A percentile compares a stretch with the other conserved stretches of the same genome.
These are phyloP conservation scores for Cryptophagus acutangulus DNA, from an alignment of 2,888 invertebrate genomes.

Conservation along the genomic window DNA sequence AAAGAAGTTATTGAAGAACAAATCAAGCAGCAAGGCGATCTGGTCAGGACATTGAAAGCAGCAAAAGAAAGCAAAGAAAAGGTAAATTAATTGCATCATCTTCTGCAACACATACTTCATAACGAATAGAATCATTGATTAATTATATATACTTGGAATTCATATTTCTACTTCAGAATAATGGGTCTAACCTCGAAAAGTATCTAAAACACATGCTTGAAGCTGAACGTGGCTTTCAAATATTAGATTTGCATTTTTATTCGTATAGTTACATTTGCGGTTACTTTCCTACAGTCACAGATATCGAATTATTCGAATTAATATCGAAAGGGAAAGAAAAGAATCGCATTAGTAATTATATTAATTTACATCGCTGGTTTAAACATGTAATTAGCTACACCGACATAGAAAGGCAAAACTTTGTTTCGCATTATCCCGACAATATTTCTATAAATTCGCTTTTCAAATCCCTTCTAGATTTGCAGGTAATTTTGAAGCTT, in stretches of 20 bases:
- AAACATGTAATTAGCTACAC: conserved; percentile 58
- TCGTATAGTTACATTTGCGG: conserved; percentile 56
- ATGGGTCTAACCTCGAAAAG: too few species aligned
- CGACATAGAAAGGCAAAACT: conserved; percentile 49
- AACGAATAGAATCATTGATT: background rate
- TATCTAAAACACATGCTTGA: too few species aligned
- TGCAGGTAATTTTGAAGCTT: conserved; percentile 36
- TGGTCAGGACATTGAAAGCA: conserved; percentile 75
- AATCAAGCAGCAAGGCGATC: conserved; percentile 72
- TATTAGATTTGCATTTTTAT: conserved; percentile 49
- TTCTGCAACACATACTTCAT: conserved; percentile 6
- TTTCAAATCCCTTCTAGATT: conserved; percentile 30
- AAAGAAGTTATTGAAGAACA: conserved; percentile 54
- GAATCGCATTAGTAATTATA: conserved; percentile 45
- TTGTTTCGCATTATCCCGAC: conserved; percentile 44
- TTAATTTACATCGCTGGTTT: conserved; percentile 57
- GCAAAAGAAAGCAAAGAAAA: conserved; percentile 72
- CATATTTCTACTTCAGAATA: conserved; percentile 19
- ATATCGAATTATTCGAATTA: conserved; percentile 46
- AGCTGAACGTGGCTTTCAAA: too few species aligned
- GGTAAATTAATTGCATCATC: conserved; percentile 50
- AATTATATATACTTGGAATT: too few species aligned
- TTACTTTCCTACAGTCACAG: conserved; percentile 53
- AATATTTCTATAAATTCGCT: conserved; percentile 46
- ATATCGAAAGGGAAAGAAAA: conserved; percentile 23